phyloP scores from a whole-genome alignment of 1,140 invertebrate species.

The Hyposmocoma kahamanoa region DNA sequence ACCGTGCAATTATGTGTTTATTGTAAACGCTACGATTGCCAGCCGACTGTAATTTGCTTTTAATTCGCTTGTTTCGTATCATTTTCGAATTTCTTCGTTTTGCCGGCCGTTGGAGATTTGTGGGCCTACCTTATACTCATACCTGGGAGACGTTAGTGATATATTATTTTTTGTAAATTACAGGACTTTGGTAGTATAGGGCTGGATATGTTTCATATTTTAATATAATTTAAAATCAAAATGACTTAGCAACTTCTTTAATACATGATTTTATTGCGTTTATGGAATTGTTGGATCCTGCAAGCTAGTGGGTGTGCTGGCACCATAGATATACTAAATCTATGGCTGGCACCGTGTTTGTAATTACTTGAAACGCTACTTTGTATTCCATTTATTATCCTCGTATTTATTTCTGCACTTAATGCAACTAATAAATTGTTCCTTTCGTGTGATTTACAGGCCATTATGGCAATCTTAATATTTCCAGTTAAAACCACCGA shows the following conservation, averaged over 20 bases:
- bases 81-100: slow-evolving; percentile 65
- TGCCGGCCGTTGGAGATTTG: slow-evolving; percentile 39
- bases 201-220: no score
- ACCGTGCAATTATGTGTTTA: slow-evolving; percentile 71
- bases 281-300: no score
- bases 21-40: slow-evolving; percentile 69
- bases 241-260: no score
- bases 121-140: slow-evolving; percentile 10
- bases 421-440: slow-evolving; percentile 52
- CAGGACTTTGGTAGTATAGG: no score
- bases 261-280: no score
- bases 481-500: slow-evolving; percentile 34
- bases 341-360: no score
- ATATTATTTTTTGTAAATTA: no score
- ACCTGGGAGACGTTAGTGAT: neutral
- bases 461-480: slow-evolving; percentile 40
- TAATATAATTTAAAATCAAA: no score
- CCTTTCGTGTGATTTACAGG: slow-evolving; percentile 46
- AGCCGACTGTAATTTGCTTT: slow-evolving; percentile 67
- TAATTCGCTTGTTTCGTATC: slow-evolving; percentile 70
- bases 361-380: slow-evolving; percentile 13
- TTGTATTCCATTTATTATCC: slow-evolving; percentile 37
- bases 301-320: no score
- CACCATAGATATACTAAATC: no score
- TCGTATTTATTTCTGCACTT: slow-evolving; percentile 33